A percentile compares a stretch with the other conserved stretches of the same genome.
phyloP scores from a whole-genome alignment of 2,888 invertebrate species.

The Epinotia ramella region DNA sequence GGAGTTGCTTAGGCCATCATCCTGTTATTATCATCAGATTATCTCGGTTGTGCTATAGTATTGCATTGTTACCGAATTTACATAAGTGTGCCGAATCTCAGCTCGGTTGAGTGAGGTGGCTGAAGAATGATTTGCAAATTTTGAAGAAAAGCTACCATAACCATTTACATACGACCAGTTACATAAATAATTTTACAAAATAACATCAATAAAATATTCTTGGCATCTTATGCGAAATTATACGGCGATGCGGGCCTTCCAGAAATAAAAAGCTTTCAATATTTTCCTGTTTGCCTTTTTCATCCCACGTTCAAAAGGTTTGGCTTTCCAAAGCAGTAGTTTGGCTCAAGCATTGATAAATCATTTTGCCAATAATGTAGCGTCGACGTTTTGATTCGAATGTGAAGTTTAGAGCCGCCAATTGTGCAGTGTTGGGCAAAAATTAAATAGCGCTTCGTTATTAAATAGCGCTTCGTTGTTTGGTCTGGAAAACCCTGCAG shows the following conservation, averaged over 20 bases:
- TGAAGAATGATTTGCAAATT: too few species aligned
- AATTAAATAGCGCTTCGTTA: not conserved
- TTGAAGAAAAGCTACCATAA: too few species aligned
- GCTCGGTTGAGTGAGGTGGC: too few species aligned
- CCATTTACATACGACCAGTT: too few species aligned
- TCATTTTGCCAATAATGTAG: slow-evolving; percentile 36
- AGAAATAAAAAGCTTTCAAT: slow-evolving; percentile 27
- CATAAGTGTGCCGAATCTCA: too few species aligned
- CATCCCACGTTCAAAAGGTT: slow-evolving; percentile 32
- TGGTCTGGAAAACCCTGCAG: not conserved
- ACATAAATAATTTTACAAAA: too few species aligned
- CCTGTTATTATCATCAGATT: too few species aligned
- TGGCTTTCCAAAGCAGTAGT: slow-evolving; percentile 38
- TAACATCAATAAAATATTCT: slow-evolving; percentile 2
- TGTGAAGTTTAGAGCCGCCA: slow-evolving; percentile 2
- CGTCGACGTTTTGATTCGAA: slow-evolving; percentile 20
- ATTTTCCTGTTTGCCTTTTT: slow-evolving; percentile 39
- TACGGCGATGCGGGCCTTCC: slow-evolving; percentile 18
- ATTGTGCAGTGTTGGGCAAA: not conserved
- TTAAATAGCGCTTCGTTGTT: not conserved
- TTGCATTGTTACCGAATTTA: too few species aligned
- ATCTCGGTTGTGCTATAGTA: too few species aligned
- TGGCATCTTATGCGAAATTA: slow-evolving; percentile 27
- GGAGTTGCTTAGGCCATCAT: too few species aligned
- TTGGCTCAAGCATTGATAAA: slow-evolving; percentile 34